These are phyloP conservation scores for Rafetus swinhoei DNA, from an alignment of 2,113 vertebrate species.

Conservation along the genomic window DNA sequence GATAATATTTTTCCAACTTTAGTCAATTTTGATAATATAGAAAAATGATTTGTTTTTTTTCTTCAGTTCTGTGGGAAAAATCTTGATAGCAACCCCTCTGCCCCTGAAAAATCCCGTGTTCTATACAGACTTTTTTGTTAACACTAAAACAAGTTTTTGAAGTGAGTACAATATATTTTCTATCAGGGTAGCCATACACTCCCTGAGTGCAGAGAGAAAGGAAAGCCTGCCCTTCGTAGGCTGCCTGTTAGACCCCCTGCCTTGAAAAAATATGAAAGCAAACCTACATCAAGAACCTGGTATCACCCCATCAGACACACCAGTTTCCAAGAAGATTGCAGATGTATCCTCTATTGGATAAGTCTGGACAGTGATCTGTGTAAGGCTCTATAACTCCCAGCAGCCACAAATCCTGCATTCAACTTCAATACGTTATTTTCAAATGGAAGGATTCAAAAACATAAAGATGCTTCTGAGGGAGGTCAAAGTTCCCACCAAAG, in stretches of 20 bases:
- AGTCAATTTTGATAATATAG: conserved; percentile 15
- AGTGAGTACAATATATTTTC: conserved; percentile 11
- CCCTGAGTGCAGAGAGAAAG: background rate
- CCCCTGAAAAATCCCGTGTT: background rate
- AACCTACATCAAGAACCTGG: background rate
- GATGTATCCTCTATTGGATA: background rate
- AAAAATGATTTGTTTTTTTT: conserved; percentile 31
- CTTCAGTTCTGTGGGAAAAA: background rate
- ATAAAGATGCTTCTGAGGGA: background rate
- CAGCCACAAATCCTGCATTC: background rate
- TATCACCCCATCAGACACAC: background rate
- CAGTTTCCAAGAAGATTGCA: background rate
- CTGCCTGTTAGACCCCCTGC: background rate
- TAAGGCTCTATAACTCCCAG: background rate
- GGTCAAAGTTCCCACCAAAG: background rate
- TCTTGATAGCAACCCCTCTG: background rate
- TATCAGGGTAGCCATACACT: background rate
- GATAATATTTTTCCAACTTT: conserved; percentile 7
- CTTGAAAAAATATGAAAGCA: background rate
- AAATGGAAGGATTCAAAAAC: background rate
- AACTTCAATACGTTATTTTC: background rate
- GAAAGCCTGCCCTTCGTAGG: background rate
- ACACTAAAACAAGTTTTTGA: background rate
- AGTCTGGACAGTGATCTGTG: background rate
- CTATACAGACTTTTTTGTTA: background rate